Percentiles rank a stretch among this genome's conserved stretches.
Evolutionary conservation across 2,797 vertebrate species (phyloP).

Genomic region (Triplophysa bombifrons): DNA sequence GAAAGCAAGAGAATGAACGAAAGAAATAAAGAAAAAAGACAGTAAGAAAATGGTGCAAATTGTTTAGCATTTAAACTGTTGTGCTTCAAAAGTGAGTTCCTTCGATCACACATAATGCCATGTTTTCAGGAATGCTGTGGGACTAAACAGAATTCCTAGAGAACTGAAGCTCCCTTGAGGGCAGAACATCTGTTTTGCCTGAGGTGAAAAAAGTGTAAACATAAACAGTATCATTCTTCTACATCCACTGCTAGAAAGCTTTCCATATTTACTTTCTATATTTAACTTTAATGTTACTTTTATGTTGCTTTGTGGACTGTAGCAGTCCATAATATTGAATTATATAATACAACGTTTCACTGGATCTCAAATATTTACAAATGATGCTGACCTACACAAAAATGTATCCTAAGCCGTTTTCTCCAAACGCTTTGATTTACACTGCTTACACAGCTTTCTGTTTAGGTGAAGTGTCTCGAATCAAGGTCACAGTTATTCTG

Average conservation of each 20-base stretch:
- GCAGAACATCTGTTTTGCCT: neutral
- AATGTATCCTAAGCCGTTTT: neutral
- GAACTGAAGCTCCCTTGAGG: neutral
- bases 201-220: neutral
- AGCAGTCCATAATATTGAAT: neutral
- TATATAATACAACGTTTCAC: neutral
- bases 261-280: neutral
- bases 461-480: neutral
- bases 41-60: neutral
- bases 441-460: neutral
- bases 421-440: neutral
- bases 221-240: neutral
- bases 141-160: constrained; percentile 1
- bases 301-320: neutral
- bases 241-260: neutral
- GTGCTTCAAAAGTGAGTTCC: neutral
- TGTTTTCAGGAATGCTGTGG: neutral
- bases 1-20: neutral
- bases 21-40: neutral
- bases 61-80: neutral
- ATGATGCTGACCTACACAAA: neutral
- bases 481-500: neutral
- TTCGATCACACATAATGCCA: constrained; percentile 16
- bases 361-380: neutral
- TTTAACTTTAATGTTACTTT: neutral